Evolutionary conservation across 2,888 invertebrate species (phyloP), one percentile per base, ranked within the genome.

Genomic region (Lordiphosa andalusiaca): DNA sequence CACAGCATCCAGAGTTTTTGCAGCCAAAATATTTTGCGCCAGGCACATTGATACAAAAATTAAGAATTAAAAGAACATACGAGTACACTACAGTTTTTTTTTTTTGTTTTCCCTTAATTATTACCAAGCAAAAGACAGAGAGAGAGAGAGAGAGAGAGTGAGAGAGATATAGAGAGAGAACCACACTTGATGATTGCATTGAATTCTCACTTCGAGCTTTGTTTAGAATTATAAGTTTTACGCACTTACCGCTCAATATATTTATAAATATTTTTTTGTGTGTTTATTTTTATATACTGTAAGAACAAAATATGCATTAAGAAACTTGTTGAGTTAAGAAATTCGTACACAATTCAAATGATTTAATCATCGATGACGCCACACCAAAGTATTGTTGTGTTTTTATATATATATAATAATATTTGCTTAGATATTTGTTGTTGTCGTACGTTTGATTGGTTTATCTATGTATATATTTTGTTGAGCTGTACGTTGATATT

Each of bases 361-460:
- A 78, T 74, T 74, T 53, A 75, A 82, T 76, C 76, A 78, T 70
- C 76, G 83, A 70, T 78, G 83, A 78, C 72, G 51, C 36, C 57
- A 65, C 65, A 57, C 57, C 46, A 30, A 30, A 30, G 30, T 30
- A 30, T 30, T 30, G 30, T 10, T 30, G 30, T 30, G 9, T 30
- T 10, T 10, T 10, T 25, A 7, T 25, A 30, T 30, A 30, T 10
- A 30, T 25, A 7, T 25, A 30, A 30, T 3, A 42, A 33, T 57
- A 57, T 57, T 51, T 50, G 12, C 49, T 55, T 51, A 10, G 40
- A n/a, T 53, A 39, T 35, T 25, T 40, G 10, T 48, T 40, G 37
- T 53, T 50, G 44, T 56, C 50, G 46, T 33, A 55, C 23, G 47
- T 48, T 55, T 60, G 57, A 69, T 61, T 61, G 53, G 63, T 64